A percentile compares a stretch with the other conserved stretches of the same genome.
Conservation (phyloP, 2,797 vertebrate genomes). For the Rhadinocentrus ornatus region DNA sequence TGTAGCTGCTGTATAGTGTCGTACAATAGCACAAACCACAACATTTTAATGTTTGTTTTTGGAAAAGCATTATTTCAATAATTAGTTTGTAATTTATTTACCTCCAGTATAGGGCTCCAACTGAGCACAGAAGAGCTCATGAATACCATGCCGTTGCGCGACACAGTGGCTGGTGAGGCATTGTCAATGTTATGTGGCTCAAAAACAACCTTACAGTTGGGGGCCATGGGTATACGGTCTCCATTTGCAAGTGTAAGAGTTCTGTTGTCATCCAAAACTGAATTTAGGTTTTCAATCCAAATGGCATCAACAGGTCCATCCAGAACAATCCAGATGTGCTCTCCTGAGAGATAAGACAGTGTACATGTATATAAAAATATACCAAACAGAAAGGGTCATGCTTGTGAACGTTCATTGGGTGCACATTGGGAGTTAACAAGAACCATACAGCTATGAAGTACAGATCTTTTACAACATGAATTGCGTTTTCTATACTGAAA, state of each 20-base stretch:
- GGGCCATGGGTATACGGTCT: conserved; percentile 96
- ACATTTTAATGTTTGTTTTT: not conserved
- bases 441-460: conserved; percentile 4
- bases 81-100: conserved; percentile 48
- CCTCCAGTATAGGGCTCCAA: conserved; percentile 96
- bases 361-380: not conserved
- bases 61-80: not conserved
- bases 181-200: conserved; percentile 98
- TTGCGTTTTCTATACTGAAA: not conserved
- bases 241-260: conserved; percentile 96
- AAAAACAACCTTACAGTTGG: conserved; percentile 96
- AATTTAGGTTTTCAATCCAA: conserved; percentile 99
- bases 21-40: not conserved
- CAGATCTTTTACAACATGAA: conserved; percentile 2
- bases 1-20: not conserved
- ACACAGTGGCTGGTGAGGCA: conserved; percentile 96
- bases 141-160: conserved; percentile 98
- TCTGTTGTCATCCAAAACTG: conserved; percentile 96
- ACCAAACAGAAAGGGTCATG: not conserved
- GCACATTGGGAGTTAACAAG: not conserved
- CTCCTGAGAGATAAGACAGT: conserved; percentile 79
- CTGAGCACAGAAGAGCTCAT: conserved; percentile 96
- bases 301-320: conserved; percentile 98
- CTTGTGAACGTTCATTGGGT: conserved; percentile 9
- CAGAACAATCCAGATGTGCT: conserved; percentile 96